A percentile compares a stretch with the other conserved stretches of the same genome.
phyloP scores from a whole-genome alignment of 2,797 vertebrate species.

The Pygocentrus nattereri region DNA sequence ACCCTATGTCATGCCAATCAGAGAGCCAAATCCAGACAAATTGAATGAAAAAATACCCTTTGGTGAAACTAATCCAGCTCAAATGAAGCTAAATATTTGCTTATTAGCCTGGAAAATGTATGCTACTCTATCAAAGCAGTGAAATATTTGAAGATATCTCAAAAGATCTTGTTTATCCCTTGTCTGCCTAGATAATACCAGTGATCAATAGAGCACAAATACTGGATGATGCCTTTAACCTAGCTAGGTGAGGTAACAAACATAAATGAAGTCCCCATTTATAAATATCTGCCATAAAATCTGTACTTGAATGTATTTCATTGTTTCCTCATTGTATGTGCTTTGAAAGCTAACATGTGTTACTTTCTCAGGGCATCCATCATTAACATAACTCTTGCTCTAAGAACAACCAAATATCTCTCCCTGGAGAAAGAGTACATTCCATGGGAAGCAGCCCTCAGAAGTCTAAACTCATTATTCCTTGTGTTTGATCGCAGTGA shows the following conservation, averaged over 20 bases:
- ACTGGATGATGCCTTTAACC: constrained; percentile 89
- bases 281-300: neutral
- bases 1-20: too few species aligned
- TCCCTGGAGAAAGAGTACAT: constrained; percentile 78
- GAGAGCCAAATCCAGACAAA: neutral
- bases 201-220: constrained; percentile 90
- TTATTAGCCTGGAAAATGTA: neutral
- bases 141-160: neutral
- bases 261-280: neutral
- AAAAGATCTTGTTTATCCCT: neutral
- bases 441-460: constrained; percentile 84
- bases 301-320: constrained; percentile 41
- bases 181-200: constrained; percentile 80
- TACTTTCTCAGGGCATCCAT: constrained; percentile 76
- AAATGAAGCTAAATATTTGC: neutral
- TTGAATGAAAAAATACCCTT: neutral
- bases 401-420: constrained; percentile 87
- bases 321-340: neutral
- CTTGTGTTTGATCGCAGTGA: constrained; percentile 90
- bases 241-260: constrained; percentile 83
- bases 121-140: neutral
- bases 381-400: constrained; percentile 78
- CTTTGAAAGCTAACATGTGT: neutral
- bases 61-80: neutral
- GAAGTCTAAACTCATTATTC: constrained; percentile 81